Base-by-base conservation (phyloP, 2,888 invertebrate genomes). In the Tanytarsus gracilentus region DNA sequence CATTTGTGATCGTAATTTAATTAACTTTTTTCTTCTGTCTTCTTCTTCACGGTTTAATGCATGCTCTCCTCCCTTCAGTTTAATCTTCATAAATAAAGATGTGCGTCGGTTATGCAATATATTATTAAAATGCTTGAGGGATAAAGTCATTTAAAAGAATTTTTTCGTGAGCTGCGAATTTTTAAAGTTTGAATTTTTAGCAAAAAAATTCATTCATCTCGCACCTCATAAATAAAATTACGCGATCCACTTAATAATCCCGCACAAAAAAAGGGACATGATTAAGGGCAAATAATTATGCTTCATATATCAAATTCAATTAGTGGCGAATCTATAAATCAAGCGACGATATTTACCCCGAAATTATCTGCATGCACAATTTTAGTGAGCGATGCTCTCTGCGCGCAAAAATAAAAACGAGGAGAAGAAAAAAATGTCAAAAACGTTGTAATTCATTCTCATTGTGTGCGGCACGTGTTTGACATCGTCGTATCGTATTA, bases 401-500 rank as follows among this genome's bases (percentile, higher is more conserved):
- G n/a, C n/a, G n/a, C n/a, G n/a, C n/a, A n/a, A n/a, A n/a, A n/a
- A n/a, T n/a, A n/a, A n/a, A n/a, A 16, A 36, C 36, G 36, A 44
- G 9, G 9, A 44, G n/a, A n/a, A n/a, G n/a, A n/a, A n/a, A n/a
- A 44, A 11, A 44, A 44, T 44, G 44, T 44, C 44, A 44, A 23
- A 44, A 23, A 44, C 44, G 44, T 44, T 44, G 44, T 44, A 44
- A 44, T 11, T 44, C 56, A 44, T 58, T 39, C 27, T 39, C 58
- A 58, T 58, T 56, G 56, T 56, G 48, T 58, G n/a, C 44, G 58
- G 58, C 58, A 58, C 58, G 58, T 40, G 58, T 30, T 58, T 58
- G 58, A 58, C 58, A 58, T 58, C 58, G 48, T 58, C 58, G 44
- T 58, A 58, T 58, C 58, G 44, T 58, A 58, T 58, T 58, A 58